Base-by-base conservation (phyloP, 2,888 invertebrate genomes). In the Plagiodera versicolora region DNA sequence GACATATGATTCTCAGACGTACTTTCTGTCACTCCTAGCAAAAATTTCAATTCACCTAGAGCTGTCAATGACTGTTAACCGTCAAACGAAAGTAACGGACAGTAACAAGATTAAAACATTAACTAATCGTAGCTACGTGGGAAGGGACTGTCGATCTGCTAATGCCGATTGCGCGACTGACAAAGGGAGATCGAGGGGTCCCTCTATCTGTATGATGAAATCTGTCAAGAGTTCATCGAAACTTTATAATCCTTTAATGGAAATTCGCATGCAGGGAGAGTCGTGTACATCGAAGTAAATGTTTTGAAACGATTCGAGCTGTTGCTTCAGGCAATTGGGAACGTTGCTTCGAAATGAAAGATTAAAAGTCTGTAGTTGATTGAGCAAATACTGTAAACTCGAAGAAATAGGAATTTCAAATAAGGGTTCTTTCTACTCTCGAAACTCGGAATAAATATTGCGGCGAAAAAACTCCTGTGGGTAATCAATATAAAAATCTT, bases 241-340 rank as follows among this genome's bases (percentile, higher is more conserved):
- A 63, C 65, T 67, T 66, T 66, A 65, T 68, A 68, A 68, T 68
- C 68, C 68, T 68, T 68, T 67, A 68, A 68, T 68, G 68, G 68
- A 68, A 66, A 51, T 60, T 61, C 58, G 60, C 62, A 58, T 53
- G 46, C 54, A 62, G 61, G 62, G 64, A 64, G 57, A 58, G 50
- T 51, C 58, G 61, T 3, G 14, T 2, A 64, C 65, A 67, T 58
- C 64, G 58, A 56, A 54, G 46, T 53, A 48, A 61, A 64, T 64
- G 64, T 65, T 67, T 63, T 58, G 61, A 56, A 59, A 61, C 59
- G 66, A 61, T 64, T 66, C 55, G 16, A 54, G 59, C 51, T 52
- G 54, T 64, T 64, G 60, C 28, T 47, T 45, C 20, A 10, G 39
- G 28, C 54, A 28, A 20, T 14, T 10, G 3, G 39, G 39, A 39